Evolutionary conservation across 1,140 invertebrate genomes (phyloP).

Genomic region (Asobara japonica): DNA sequence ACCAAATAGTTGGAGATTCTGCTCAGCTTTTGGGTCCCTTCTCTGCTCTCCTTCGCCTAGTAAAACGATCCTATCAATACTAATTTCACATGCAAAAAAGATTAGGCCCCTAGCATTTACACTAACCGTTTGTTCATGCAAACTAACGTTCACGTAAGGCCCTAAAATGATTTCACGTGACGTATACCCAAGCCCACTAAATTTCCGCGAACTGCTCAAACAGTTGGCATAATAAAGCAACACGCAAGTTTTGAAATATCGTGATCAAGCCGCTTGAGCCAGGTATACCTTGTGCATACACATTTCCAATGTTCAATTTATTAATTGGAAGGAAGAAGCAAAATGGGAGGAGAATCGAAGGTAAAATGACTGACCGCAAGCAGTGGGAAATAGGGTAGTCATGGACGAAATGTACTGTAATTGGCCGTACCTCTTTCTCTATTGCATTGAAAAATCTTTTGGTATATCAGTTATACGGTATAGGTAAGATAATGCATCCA

Average conservation of each 20-base stretch:
- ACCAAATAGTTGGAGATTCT: no score
- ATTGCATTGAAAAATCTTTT: not conserved
- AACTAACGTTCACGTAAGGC: not conserved
- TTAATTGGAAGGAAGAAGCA: not conserved
- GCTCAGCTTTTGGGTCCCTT: no score
- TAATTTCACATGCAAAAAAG: no score
- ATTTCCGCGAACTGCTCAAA: not conserved
- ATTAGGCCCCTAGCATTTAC: no score
- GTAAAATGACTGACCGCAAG: not conserved
- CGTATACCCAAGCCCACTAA: not conserved
- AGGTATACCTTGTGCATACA: no score
- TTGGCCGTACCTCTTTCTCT: not conserved
- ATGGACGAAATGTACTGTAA: not conserved
- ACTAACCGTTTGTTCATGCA: conserved; percentile 3
- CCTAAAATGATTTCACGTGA: conserved; percentile 1
- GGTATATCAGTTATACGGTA: conserved; percentile 2
- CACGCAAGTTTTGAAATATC: not conserved
- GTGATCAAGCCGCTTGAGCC: not conserved
- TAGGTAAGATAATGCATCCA: conserved; percentile 42
- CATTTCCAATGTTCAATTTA: not conserved
- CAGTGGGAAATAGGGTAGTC: conserved; percentile 11
- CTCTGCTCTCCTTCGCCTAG: no score
- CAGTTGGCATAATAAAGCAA: not conserved
- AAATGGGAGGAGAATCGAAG: not conserved
- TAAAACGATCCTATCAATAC: no score